These are phyloP conservation scores for Orientallactaga sibirica DNA, from an alignment of 2,797 vertebrate species.

Conservation along the genomic window DNA sequence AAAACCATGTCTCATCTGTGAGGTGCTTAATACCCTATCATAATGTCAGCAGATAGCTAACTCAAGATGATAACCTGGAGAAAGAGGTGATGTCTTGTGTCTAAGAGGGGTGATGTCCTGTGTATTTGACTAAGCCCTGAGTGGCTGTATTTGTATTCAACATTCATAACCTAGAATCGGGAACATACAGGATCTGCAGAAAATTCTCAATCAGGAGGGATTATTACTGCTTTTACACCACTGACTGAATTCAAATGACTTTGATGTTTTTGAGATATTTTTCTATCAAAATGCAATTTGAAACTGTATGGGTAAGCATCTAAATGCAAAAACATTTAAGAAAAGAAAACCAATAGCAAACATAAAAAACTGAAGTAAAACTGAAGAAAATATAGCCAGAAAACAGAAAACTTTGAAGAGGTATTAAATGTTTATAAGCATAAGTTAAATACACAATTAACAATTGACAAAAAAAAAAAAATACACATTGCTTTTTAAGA, in stretches of 20 bases:
- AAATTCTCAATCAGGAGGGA: conserved; percentile 53
- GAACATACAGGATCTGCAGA: conserved; percentile 23
- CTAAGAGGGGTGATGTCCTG: too few species aligned
- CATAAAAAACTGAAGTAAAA: conserved; percentile 41
- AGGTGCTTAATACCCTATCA: not conserved
- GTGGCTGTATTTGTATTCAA: conserved; percentile 27
- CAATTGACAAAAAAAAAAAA: not conserved
- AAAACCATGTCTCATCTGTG: not conserved
- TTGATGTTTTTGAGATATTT: conserved; percentile 62
- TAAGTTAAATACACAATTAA: conserved; percentile 22
- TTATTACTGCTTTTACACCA: conserved; percentile 50
- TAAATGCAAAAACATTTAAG: conserved; percentile 35
- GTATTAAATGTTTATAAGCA: conserved; percentile 41
- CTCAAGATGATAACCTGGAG: not conserved
- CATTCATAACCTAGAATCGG: conserved; percentile 55
- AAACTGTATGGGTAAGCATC: conserved; percentile 28
- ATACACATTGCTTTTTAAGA: not conserved
- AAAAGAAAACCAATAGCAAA: conserved; percentile 40
- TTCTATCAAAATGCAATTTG: conserved; percentile 52
- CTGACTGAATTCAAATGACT: conserved; percentile 43
- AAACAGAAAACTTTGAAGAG: not conserved
- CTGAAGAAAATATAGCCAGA: not conserved
- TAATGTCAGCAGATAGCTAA: not conserved
- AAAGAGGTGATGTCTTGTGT: not conserved
- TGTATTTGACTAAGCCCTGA: not conserved